phyloP scores from a whole-genome alignment of 2,888 invertebrate genomes.

The Glyphotaelius pellucidus region DNA sequence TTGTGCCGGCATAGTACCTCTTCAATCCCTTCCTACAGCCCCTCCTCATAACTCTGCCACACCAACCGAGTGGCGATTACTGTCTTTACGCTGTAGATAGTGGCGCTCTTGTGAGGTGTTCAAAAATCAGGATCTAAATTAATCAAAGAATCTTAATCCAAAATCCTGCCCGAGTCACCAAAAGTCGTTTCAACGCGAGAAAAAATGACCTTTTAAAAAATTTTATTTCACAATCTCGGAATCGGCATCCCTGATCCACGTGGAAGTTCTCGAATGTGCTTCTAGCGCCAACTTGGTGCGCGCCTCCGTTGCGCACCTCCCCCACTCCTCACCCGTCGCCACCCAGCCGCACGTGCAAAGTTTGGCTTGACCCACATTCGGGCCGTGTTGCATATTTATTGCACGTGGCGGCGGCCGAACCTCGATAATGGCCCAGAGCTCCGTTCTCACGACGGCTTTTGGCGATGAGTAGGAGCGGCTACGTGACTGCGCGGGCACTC shows the following conservation, averaged over 20 bases:
- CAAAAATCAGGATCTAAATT: too few species aligned
- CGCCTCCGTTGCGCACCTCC: slow-evolving; percentile 43
- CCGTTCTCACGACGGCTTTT: slow-evolving; percentile 29
- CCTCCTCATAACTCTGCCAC: too few species aligned
- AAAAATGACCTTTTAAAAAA: too few species aligned
- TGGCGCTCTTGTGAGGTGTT: too few species aligned
- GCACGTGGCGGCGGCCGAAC: slow-evolving; percentile 63
- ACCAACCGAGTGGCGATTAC: too few species aligned
- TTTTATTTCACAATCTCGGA: not conserved
- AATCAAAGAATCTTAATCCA: too few species aligned
- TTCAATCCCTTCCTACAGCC: too few species aligned
- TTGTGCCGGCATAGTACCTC: too few species aligned
- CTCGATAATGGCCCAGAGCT: slow-evolving; percentile 47
- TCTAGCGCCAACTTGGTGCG: slow-evolving; percentile 4
- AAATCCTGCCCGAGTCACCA: too few species aligned
- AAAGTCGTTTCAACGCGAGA: too few species aligned
- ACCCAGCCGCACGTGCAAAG: slow-evolving; percentile 67
- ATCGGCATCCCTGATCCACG: slow-evolving; percentile 50
- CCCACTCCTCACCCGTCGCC: not conserved
- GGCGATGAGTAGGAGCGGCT: not conserved
- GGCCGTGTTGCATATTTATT: slow-evolving; percentile 67
- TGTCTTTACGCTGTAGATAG: too few species aligned
- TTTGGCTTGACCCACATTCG: slow-evolving; percentile 68
- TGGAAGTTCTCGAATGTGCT: slow-evolving; percentile 29
- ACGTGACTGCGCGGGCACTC: not conserved